These are phyloP conservation scores for Formica exsecta DNA, from an alignment of 1,140 invertebrate genomes.

Conservation along the genomic window DNA sequence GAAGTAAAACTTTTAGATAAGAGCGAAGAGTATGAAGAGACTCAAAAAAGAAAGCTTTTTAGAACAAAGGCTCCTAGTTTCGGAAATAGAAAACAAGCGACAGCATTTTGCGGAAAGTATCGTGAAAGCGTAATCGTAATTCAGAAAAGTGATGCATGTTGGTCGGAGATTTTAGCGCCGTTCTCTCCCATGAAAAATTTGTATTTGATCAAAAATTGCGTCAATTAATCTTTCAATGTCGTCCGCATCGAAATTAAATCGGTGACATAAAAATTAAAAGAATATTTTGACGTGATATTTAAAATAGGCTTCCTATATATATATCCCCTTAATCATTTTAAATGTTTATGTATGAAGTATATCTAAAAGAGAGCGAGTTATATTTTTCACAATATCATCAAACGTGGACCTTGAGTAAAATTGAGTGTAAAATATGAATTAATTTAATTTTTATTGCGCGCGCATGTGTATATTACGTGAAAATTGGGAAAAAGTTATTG, in stretches of 20 bases:
- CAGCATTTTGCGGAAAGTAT: conserved; percentile 33
- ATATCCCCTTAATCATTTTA: neutral
- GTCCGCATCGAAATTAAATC: neutral
- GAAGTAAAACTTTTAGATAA: conserved; percentile 27
- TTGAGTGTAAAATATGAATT: conserved; percentile 12
- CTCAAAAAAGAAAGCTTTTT: conserved; percentile 53
- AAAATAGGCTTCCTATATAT: too few relatives aligned
- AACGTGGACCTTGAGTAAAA: neutral
- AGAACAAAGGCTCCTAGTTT: conserved; percentile 28
- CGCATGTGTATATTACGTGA: neutral
- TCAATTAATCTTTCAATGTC: conserved; percentile 53
- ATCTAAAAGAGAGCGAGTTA: neutral
- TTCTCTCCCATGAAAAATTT: conserved; percentile 3
- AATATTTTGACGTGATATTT: neutral
- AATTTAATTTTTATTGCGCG: conserved; percentile 7
- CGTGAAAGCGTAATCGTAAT: conserved; percentile 50
- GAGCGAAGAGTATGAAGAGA: conserved; percentile 2
- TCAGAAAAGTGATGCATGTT: neutral
- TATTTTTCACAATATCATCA: neutral
- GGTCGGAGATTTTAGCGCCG: neutral
- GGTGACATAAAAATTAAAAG: neutral
- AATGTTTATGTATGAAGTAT: neutral
- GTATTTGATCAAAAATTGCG: neutral
- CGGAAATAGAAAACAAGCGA: conserved; percentile 33
- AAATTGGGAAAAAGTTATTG: conserved; percentile 30